phyloP scores from a whole-genome alignment of 2,113 vertebrate genomes.

The Gadus macrocephalus region DNA sequence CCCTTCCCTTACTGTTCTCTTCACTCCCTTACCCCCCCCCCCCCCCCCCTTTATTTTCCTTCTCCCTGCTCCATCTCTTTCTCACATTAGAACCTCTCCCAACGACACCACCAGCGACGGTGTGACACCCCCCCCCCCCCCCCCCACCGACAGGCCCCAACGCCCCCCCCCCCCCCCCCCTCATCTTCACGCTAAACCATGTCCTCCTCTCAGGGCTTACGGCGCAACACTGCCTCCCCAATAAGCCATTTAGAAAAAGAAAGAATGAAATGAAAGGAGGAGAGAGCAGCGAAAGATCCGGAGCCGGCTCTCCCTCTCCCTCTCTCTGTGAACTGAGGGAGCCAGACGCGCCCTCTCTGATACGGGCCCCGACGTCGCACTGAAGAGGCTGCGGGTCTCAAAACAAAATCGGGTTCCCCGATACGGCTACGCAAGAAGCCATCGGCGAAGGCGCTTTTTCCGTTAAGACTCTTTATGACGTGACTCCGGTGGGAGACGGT shows the following conservation, averaged over 20 bases:
- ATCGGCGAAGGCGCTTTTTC: slow-evolving; percentile 63
- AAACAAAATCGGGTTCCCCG: slow-evolving; percentile 73
- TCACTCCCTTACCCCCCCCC: slow-evolving; percentile 19
- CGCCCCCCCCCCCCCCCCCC: slow-evolving; percentile 31
- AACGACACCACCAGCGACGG: slow-evolving; percentile 56
- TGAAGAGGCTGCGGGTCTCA: slow-evolving; percentile 64
- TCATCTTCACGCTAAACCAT: slow-evolving; percentile 72
- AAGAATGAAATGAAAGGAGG: background rate
- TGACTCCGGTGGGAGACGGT: slow-evolving; percentile 59
- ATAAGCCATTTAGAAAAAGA: slow-evolving; percentile 68
- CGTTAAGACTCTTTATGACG: slow-evolving; percentile 73
- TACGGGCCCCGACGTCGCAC: slow-evolving; percentile 59
- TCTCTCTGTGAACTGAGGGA: slow-evolving; percentile 59
- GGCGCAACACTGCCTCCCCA: slow-evolving; percentile 65
- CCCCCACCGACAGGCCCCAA: slow-evolving; percentile 52
- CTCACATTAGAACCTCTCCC: slow-evolving; percentile 68
- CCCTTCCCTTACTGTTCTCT: slow-evolving; percentile 34
- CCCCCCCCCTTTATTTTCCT: too few relatives aligned
- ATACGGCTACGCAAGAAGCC: slow-evolving; percentile 68
- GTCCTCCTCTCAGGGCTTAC: slow-evolving; percentile 72
- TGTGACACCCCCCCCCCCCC: slow-evolving; percentile 2
- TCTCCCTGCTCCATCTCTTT: slow-evolving; percentile 52
- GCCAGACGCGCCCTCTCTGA: slow-evolving; percentile 59
- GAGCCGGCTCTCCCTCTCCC: slow-evolving; percentile 25
- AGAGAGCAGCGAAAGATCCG: slow-evolving; percentile 62